These are phyloP conservation scores for Eucera pruinosa DNA, from an alignment of 2,888 invertebrate genomes.

Conservation along the genomic window DNA sequence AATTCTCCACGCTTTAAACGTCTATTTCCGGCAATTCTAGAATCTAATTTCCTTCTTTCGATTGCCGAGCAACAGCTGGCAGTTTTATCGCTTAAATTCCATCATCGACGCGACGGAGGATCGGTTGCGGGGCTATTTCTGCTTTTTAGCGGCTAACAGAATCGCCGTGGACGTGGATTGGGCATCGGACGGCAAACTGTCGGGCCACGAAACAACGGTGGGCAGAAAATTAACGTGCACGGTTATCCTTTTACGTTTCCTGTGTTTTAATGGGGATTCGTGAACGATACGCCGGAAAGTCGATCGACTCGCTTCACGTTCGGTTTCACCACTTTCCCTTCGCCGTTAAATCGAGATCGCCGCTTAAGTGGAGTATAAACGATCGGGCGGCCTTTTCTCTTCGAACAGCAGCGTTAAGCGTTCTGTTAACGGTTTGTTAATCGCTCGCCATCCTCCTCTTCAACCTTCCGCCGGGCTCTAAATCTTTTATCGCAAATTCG, in stretches of 20 bases:
- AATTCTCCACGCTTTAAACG: too few species aligned
- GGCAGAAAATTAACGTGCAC: slow-evolving; percentile 45
- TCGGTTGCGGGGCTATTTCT: too few species aligned
- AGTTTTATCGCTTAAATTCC: slow-evolving; percentile 49
- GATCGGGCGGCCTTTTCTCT: slow-evolving; percentile 6
- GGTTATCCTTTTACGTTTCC: slow-evolving; percentile 51
- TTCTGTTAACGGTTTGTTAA: slow-evolving; percentile 18
- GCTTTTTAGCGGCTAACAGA: too few species aligned
- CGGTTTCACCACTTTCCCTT: slow-evolving; percentile 71
- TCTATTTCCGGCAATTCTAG: too few species aligned
- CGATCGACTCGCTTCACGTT: slow-evolving; percentile 58
- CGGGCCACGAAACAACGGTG: background rate
- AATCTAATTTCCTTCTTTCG: too few species aligned
- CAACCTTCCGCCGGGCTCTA: background rate
- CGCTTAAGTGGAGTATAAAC: slow-evolving; percentile 10
- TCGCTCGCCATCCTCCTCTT: too few species aligned
- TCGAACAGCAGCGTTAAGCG: too few species aligned
- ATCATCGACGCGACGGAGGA: too few species aligned
- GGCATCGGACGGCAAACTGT: too few species aligned
- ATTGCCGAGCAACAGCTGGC: too few species aligned
- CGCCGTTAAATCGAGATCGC: slow-evolving; percentile 55
- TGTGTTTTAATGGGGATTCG: slow-evolving; percentile 53
- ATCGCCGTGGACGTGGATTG: too few species aligned
- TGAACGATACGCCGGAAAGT: slow-evolving; percentile 52
- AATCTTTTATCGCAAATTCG: background rate